Evolutionary conservation across 2,888 invertebrate species (phyloP).

Genomic region (Candidula unifasciata): DNA sequence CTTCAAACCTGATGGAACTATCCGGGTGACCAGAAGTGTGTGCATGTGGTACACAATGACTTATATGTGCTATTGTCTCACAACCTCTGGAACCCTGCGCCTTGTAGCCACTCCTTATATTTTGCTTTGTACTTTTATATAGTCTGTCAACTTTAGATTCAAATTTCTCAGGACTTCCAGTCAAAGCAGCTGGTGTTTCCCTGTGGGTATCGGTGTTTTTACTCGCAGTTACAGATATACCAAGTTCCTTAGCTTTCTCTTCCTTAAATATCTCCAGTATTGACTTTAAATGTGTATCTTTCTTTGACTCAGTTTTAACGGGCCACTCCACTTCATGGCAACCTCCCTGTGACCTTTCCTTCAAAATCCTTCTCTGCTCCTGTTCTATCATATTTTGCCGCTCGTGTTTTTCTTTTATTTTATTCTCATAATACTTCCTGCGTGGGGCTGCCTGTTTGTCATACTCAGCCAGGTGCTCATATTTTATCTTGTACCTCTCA

Average conservation of each 20-base stretch:
- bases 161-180: neutral
- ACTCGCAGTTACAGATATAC: neutral
- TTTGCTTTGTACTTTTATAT: neutral
- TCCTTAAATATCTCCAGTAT: slow-evolving; percentile 35
- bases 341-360: neutral
- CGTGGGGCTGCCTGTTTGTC: neutral
- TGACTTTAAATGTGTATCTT: neutral
- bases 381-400: neutral
- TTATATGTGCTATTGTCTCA: neutral
- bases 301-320: neutral
- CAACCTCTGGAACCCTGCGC: neutral
- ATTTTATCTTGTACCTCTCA: slow-evolving; percentile 37
- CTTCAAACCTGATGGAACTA: too few relatives aligned
- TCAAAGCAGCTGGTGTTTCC: too few relatives aligned
- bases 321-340: neutral
- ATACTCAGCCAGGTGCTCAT: slow-evolving; percentile 9
- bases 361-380: slow-evolving; percentile 26
- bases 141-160: neutral
- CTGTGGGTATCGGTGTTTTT: neutral
- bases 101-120: neutral
- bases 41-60: neutral
- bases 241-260: neutral
- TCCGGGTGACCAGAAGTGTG: too few relatives aligned
- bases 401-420: slow-evolving; percentile 24
- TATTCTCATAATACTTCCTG: slow-evolving; percentile 3